Base-by-base conservation (phyloP, 2,113 vertebrate genomes). In the Catharus bicknelli region DNA sequence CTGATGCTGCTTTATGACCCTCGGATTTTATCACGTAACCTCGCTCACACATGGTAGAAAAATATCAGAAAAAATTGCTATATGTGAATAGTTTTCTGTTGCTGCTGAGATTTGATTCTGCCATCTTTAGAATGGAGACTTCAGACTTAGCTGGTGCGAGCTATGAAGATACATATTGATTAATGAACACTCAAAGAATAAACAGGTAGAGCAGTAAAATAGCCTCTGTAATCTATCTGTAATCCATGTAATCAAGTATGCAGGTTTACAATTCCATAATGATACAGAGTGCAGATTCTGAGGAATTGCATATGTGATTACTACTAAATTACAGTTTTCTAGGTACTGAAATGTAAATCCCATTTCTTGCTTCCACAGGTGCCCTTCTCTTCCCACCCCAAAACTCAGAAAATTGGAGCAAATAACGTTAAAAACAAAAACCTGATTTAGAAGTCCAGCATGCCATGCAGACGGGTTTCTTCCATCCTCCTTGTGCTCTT, bases 361-460 rank as follows among this genome's bases (percentile, higher is more conserved):
- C 15, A 5, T 76, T 88, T 90, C 25, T 40, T 79, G 21, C 38
- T 10, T 53, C 22, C 32, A 11, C 5, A 16, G 13, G 11, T 47
- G 16, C n/a, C 7, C 2, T 17, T 18, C 7, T 12, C 2, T 17
- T 23, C 26, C 10, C 12, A 47, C 10, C 1, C 7, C 27, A 47
- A 36, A 25, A 26, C 21, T 9, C 27, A 55, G 5, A 25, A 55
- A 57, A 63, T 19, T 27, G 36, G 21, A 42, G 38, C 12, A 29
- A 34, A 12, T 20, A 16, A 12, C 4, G 4, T 48, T 64, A 48
- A 30, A n/a, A 68, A 34, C 18, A 32, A 64, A 59, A 80, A 62
- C 18, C 15, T 25, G 21, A 16, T 38, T n/a, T 47, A 29, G 22
- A 12, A 40, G 8, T 61, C 55, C 21, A 81, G 13, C 15, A 6